Base-by-base conservation (phyloP, 2,797 vertebrate species). In the Loris lydekkerianus region DNA sequence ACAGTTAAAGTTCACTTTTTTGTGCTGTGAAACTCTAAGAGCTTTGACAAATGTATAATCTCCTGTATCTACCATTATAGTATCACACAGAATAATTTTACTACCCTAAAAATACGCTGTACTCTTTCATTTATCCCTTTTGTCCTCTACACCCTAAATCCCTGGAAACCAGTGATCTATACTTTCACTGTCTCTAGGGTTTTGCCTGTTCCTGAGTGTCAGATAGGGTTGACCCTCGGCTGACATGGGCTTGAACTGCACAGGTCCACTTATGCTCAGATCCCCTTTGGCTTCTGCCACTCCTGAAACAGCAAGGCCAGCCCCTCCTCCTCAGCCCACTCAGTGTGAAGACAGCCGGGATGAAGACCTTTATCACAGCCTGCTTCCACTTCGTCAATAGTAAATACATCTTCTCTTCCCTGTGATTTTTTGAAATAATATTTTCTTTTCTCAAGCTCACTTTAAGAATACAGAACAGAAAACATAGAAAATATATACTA, bases 1-100 rank as follows among this genome's bases (percentile, higher is more conserved):
- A 83, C 29, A 75, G 29, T 84, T 84, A 49, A 83, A 37, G 70
- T 43, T 93, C n/a, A 56, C 43, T 86, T 84, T 84, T 80, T 86
- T 49, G 20, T 69, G 25, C 82, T 89, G 11, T 49, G n/a, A 69
- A 86, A 29, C 78, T 69, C 40, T 76, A 34, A 85, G 81, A 43
- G 69, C 77, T 69, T 67, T 86, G 58, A 89, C 43, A 34, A 60
- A 73, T 7, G n/a, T 10, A 93, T 10, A 88, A 58, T n/a, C 53
- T 75, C 46, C 72, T 56, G 7, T 61, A 23, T n/a, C 89, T 76
- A 72, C 27, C 46, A 67, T 43, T 82, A 27, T 2, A 83, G 67
- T 56, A 65, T 70, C 56, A 86, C 31, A 85, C 15, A 82, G 34
- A 82, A 70, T 40, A 56, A 43, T 40, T 75, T 81, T 29, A 84